Evolutionary conservation across 2,113 vertebrate species (phyloP), one percentile per base, ranked within the genome.

Genomic region (Pedetes capensis): DNA sequence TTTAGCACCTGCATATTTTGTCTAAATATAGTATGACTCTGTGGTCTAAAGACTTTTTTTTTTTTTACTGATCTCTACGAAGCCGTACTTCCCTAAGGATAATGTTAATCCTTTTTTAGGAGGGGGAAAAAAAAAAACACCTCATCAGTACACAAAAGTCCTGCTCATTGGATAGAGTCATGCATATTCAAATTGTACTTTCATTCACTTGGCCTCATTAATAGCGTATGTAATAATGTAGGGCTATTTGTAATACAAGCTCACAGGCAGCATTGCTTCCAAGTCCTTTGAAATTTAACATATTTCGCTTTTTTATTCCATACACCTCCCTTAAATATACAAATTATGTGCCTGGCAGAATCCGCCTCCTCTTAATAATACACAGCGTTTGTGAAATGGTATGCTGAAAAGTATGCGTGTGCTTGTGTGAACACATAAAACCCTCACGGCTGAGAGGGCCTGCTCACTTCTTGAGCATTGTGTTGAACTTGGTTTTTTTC

Each of bases 281-380:
- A 96, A 96, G 91, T 91, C 96, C 96, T 97, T 97, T 97, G 97
- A 97, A 97, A 97, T 97, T 95, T 92, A 96, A 91, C 95, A 96
- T 97, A 97, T 97, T 97, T 97, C 2, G 59, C 85, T 97, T 96
- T 97, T 95, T 96, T 95, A 93, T 93, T 96, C 93, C 95, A 82
- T 91, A 93, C 74, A 96, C 92, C 87, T 95, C 85, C 94, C 82
- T 96, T 95, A 96, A 97, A 95, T 95, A 95, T 95, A 97, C 96
- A 97, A 97, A 97, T 97, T 95, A 96, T 84, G 89, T 95, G 95
- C 89, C 97, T 96, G 96, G 93, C 91, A 97, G 93, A 95, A 72
- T 64, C 92, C 8, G 78, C 97, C 95, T 91, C 93, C 78, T 94
- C 66, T 94, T 92, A 93, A 93, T 94, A 96, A 86, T 80, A 89